Evolutionary conservation across 2,113 vertebrate genomes (phyloP).

Genomic region (Hippocampus barbouri): DNA sequence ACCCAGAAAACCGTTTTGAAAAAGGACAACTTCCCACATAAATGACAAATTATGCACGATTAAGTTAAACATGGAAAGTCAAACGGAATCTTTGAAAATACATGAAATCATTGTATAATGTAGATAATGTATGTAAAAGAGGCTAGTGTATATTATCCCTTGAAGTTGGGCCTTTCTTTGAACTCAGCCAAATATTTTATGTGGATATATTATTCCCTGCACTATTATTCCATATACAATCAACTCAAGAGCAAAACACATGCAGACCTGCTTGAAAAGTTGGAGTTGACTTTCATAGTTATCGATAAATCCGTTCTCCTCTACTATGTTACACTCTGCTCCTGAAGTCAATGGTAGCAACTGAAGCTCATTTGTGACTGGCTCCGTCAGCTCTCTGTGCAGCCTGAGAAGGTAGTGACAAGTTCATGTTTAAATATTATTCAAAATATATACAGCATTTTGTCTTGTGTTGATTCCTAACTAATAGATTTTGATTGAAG

Average conservation of each 20-base stretch:
- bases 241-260: background rate
- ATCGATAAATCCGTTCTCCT: slow-evolving; percentile 71
- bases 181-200: background rate
- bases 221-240: background rate
- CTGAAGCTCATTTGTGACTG: slow-evolving; percentile 80
- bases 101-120: background rate
- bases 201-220: background rate
- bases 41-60: background rate
- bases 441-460: background rate
- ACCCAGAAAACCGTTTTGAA: background rate
- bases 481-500: background rate
- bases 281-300: slow-evolving; percentile 83
- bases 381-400: slow-evolving; percentile 78
- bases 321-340: slow-evolving; percentile 46
- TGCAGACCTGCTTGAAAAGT: slow-evolving; percentile 76
- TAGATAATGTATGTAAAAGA: background rate
- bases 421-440: background rate
- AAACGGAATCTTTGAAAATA: background rate
- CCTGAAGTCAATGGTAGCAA: slow-evolving; percentile 58
- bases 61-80: background rate
- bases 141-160: background rate
- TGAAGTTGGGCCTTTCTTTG: background rate
- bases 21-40: background rate
- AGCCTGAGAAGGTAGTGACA: slow-evolving; percentile 65
- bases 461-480: background rate